These are phyloP conservation scores for Onthophagus taurus DNA, from an alignment of 1,140 invertebrate genomes.

Conservation along the genomic window DNA sequence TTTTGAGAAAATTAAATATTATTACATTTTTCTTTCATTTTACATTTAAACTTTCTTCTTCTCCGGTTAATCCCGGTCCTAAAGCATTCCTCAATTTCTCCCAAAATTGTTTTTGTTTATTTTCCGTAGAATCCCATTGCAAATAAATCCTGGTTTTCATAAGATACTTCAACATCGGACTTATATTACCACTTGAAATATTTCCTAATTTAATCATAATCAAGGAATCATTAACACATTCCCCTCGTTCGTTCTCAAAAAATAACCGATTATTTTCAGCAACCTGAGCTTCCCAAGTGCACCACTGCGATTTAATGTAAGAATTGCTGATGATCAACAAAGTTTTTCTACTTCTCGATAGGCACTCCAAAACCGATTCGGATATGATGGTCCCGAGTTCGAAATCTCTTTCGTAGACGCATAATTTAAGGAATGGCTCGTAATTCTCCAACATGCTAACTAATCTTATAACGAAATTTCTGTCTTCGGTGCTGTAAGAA, in stretches of 20 bases:
- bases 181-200: conserved; percentile 42
- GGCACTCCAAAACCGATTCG: conserved; percentile 48
- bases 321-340: conserved; percentile 53
- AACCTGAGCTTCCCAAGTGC: conserved; percentile 53
- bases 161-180: conserved; percentile 47
- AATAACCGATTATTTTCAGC: conserved; percentile 46
- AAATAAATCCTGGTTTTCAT: conserved; percentile 54
- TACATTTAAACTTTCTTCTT: too few relatives aligned
- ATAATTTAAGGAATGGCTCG: conserved; percentile 46
- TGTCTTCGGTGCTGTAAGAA: conserved; percentile 54
- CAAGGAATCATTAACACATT: conserved; percentile 44
- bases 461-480: conserved; percentile 48
- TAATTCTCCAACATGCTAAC: conserved; percentile 46
- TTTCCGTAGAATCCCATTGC: conserved; percentile 41
- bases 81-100: conserved; percentile 35
- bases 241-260: conserved; percentile 34
- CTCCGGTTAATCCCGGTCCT: too few relatives aligned
- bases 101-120: conserved; percentile 45
- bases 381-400: conserved; percentile 50
- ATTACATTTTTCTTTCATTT: too few relatives aligned
- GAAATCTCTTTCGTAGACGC: conserved; percentile 58
- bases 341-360: conserved; percentile 49
- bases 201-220: conserved; percentile 50
- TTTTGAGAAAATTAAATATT: too few relatives aligned
- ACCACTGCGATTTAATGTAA: conserved; percentile 58